Evolutionary conservation across 2,113 vertebrate genomes (phyloP), one percentile per base, ranked within the genome.

Genomic region (Herpailurus yagouaroundi): DNA sequence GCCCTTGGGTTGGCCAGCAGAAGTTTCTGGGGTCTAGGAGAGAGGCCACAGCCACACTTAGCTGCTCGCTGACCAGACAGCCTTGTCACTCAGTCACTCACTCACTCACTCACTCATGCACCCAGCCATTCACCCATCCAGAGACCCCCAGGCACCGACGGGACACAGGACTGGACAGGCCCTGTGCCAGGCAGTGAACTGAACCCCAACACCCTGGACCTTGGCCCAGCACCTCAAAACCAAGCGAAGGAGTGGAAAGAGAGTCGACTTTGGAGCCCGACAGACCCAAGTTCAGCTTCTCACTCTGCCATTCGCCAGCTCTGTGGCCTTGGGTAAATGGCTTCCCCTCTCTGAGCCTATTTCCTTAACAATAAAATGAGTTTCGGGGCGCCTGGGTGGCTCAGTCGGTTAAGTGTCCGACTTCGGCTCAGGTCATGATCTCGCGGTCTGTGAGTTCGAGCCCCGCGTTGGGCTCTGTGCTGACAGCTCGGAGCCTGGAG

Each of bases 1-100:
- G 85, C 92, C 89, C 85, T 9, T 83, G n/a, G 84, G 45, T 48
- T 90, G 92, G 31, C 38, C 50, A 7, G 29, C 4, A 16, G 91
- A 38, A 66, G 94, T 71, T 64, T 97, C 98, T 77, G 93, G 91
- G 55, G 68, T 94, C 98, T 98, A 87, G 79, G 68, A 91, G 64
- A 93, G 77, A 96, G 25, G 95, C 36, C 94, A 55, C 31, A 55
- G 41, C 18, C 27, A 25, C 3, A 27, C 31, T 92, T 9, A 87
- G 60, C 45, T 19, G 27, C 52, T 7, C 29, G 25, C 41, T n/a
- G 36, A 41, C 33, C 68, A 16, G 5, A 29, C 1, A 6, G 31
- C 29, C 36, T 29, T 29, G 31, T 15, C 69, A 16, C 14, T 73
- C 73, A 15, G 1, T 33, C 29, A 27, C 16, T 29, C 50, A 3